Evolutionary conservation across 92 coral and sea anemone species (phyloP), one percentile per base, ranked within the genome.

Genomic region (Zoanthus solanderi): DNA sequence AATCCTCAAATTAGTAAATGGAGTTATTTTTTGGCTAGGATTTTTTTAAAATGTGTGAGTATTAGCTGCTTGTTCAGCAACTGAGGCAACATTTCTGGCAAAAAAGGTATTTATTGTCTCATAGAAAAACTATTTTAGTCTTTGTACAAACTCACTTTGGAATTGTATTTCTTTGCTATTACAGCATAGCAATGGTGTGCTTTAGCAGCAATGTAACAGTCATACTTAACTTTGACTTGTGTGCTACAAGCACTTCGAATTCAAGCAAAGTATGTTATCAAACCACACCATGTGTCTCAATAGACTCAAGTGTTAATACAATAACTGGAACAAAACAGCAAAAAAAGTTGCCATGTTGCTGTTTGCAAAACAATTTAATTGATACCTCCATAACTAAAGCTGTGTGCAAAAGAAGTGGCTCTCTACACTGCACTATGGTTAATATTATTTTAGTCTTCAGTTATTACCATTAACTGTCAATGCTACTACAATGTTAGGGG

Each of bases 111-210:
- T 65, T 65, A 65, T 65, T 65, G 71, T 65, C 71, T 65, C 71
- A 15, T 65, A 65, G 71, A 9, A 23, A 65, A 65, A 65, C 71
- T 65, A 16, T 65, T 65, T 65, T 65, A 65, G 71, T 65, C 71
- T 65, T 65, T 65, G 71, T 65, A 65, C 32, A 65, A 65, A 65
- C 32, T 65, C 71, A 65, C 71, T 65, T 16, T 65, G 0, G 71
- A 65, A 65, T 65, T 65, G 18, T 65, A 65, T 65, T 65, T 65
- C 23, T 65, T 65, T 65, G 71, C 71, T 65, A 65, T 16, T 65
- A 63, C 71, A 63, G 71, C 71, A 63, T 63, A 63, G 71, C 71
- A 63, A 63, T 63, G 71, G 71, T 63, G 71, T 63, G 71, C 71
- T 63, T 63, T 63, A 63, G 71, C 71, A 66, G 72, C 72, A 66